Base-by-base conservation (phyloP, 2,113 vertebrate genomes). In the Brachirus orientalis region DNA sequence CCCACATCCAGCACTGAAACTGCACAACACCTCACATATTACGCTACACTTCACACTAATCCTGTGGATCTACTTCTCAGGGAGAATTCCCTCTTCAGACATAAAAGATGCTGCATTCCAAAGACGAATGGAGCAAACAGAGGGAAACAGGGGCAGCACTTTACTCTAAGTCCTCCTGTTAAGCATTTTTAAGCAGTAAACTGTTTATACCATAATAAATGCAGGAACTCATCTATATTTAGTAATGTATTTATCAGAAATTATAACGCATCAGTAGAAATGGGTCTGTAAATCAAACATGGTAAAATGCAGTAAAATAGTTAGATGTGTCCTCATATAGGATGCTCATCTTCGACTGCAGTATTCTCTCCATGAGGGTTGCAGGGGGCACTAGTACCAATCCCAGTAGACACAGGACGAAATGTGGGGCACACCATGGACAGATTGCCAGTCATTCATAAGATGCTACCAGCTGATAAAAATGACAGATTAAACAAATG, bases 31-130 rank as follows among this genome's bases (percentile, higher is more conserved):
- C 68, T 56, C 44, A 63, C 38, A 82, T 80, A 72, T 81, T 41
- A 69, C 68, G 69, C 67, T 70, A 72, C 74, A 72, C 72, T 77
- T 74, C 77, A 79, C 69, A 55, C 63, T 82, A 79, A 86, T 83
- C 69, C 73, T 4, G n/a, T 43, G 61, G 75, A 84, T 78, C 71
- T 83, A 57, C 75, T 68, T 86, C 76, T 82, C 80, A 61, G 64
- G 50, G 64, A 76, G 64, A 71, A 72, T 80, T 74, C 60, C 73
- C 78, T 57, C 48, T 78, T 22, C 75, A 43, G 58, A 71, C 69
- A 72, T 76, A 41, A 69, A 72, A 72, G 33, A 60, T 69, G 38
- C 18, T 48, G 28, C 45, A 67, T 72, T 79, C 84, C 66, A 75
- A 65, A 54, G 52, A 55, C 62, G n/a, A 13, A 11, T 10, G 35